Evolutionary conservation across 1,140 invertebrate species (phyloP).

Genomic region (Heterodera carotae): DNA sequence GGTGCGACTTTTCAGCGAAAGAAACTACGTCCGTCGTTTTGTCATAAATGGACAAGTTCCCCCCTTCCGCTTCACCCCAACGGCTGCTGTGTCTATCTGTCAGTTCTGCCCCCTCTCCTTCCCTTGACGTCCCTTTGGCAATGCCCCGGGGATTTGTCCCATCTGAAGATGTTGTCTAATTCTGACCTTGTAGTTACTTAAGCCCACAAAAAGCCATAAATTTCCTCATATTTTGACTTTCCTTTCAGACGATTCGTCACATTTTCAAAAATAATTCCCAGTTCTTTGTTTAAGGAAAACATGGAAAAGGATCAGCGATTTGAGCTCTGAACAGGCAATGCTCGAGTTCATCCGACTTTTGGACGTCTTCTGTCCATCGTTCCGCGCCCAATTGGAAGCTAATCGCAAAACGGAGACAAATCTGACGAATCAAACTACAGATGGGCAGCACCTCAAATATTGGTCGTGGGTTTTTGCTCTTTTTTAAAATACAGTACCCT

Average conservation of each 20-base stretch:
- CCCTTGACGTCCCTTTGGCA: neutral
- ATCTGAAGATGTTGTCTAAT: neutral
- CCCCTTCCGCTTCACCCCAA: no score
- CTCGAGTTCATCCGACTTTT: constrained; percentile 84
- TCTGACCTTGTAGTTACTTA: neutral
- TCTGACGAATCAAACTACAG: constrained; percentile 51
- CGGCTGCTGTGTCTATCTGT: no score
- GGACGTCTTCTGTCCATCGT: constrained; percentile 80
- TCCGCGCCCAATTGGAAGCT: constrained; percentile 86
- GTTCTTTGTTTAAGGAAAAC: constrained; percentile 72
- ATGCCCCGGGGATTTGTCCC: neutral
- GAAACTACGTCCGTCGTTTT: neutral
- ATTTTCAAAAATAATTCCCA: neutral
- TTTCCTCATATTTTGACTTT: no score
- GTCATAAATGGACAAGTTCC: neutral
- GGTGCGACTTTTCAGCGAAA: constrained; percentile 7
- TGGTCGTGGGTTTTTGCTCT: no score
- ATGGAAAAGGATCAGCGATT: constrained; percentile 86
- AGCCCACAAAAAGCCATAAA: neutral
- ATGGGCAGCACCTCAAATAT: no score
- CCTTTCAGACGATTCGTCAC: no score
- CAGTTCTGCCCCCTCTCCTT: no score
- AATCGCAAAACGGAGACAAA: constrained; percentile 74
- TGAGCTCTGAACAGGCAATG: constrained; percentile 83
- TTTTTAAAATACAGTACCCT: no score